phyloP scores from a whole-genome alignment of 2,888 invertebrate genomes.

The Amblyjoppa fuscipennis region DNA sequence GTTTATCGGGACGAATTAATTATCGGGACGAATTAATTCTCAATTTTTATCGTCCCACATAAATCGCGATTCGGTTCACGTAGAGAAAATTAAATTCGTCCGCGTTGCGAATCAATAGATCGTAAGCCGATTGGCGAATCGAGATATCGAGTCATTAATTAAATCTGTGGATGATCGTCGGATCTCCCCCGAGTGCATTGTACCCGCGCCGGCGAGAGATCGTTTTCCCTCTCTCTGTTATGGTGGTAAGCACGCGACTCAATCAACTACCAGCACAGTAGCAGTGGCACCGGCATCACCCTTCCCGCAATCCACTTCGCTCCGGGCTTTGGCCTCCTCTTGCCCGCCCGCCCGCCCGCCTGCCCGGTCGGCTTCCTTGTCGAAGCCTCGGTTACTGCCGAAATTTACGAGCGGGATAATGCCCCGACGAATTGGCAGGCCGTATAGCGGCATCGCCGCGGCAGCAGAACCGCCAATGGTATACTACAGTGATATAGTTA shows the following conservation, averaged over 20 bases:
- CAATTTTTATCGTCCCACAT: constrained; percentile 13
- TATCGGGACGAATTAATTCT: too few relatives aligned
- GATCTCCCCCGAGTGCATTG: constrained; percentile 67
- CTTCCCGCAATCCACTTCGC: constrained; percentile 66
- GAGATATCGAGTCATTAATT: constrained; percentile 70
- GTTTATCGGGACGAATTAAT: neutral
- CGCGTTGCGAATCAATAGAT: constrained; percentile 55
- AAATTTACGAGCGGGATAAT: constrained; percentile 69
- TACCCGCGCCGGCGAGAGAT: constrained; percentile 47
- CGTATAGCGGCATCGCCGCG: constrained; percentile 77
- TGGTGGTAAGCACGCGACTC: constrained; percentile 61
- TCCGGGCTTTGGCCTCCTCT: constrained; percentile 44
- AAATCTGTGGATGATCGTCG: constrained; percentile 69
- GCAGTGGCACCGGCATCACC: constrained; percentile 29
- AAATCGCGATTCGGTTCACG: neutral
- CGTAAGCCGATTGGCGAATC: constrained; percentile 66
- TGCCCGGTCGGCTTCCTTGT: constrained; percentile 51
- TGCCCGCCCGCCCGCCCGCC: constrained; percentile 29
- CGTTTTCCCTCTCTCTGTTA: constrained; percentile 47
- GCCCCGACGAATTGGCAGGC: constrained; percentile 77
- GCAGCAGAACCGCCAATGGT: constrained; percentile 51
- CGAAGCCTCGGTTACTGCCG: constrained; percentile 73
- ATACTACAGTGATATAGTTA: constrained; percentile 65
- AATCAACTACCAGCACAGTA: constrained; percentile 63
- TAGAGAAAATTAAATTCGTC: constrained; percentile 26